Evolutionary conservation across 1,140 invertebrate species (phyloP).

Genomic region (Rhynchophorus ferrugineus): DNA sequence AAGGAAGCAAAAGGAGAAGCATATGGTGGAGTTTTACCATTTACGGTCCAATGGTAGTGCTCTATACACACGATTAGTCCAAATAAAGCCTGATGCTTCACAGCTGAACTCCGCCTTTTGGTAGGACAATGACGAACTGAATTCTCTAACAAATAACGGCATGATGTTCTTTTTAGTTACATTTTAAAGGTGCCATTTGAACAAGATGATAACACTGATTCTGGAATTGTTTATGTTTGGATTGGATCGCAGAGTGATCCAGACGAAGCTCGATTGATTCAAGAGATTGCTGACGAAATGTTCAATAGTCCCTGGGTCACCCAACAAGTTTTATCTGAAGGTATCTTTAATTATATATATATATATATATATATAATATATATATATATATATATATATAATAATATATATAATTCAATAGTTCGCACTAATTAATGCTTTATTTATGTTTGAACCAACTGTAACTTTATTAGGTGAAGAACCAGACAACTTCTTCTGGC

Average conservation of each 20-base stretch:
- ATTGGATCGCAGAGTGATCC: slow-evolving; percentile 82
- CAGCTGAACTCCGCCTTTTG: slow-evolving; percentile 79
- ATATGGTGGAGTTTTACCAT: slow-evolving; percentile 87
- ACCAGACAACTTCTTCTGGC: slow-evolving; percentile 99
- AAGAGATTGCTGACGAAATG: slow-evolving; percentile 91
- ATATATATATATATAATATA: background rate
- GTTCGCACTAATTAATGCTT: too few species aligned
- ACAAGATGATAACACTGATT: slow-evolving; percentile 76
- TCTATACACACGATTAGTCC: slow-evolving; percentile 88
- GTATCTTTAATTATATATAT: background rate
- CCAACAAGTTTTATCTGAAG: slow-evolving; percentile 85
- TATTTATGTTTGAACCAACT: background rate
- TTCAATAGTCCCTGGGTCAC: slow-evolving; percentile 86
- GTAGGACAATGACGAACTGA: slow-evolving; percentile 47
- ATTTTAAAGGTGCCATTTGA: slow-evolving; percentile 95
- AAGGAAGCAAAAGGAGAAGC: slow-evolving; percentile 56
- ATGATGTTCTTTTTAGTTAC: slow-evolving; percentile 54
- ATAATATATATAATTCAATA: background rate
- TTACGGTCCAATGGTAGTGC: slow-evolving; percentile 91
- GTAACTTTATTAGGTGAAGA: slow-evolving; percentile 60
- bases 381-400: background rate
- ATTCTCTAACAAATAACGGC: too few species aligned
- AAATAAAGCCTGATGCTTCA: slow-evolving; percentile 74
- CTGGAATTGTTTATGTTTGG: slow-evolving; percentile 97
- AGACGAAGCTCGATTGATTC: slow-evolving; percentile 80